Base-by-base conservation (phyloP, 2,797 vertebrate species). In the Linurgus olivaceus region DNA sequence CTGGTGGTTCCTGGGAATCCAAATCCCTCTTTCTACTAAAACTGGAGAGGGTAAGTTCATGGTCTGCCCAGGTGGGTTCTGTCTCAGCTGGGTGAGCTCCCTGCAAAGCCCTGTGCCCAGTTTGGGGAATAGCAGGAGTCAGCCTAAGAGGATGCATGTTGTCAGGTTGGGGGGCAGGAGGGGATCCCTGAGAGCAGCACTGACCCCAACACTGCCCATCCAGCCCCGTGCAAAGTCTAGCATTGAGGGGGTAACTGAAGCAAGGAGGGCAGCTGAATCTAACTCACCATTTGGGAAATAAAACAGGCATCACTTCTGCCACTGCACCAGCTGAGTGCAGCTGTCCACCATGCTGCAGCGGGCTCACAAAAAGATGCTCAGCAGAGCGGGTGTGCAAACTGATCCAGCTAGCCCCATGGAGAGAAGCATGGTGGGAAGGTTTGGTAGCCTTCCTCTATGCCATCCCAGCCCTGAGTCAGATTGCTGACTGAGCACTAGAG, bases 161-260 rank as follows among this genome's bases (percentile, higher is more conserved):
- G 83, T 48, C 63, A 82, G 57, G 21, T 3, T 48, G n/a, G 8
- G 70, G 29, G 35, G 19, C 11, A 35, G 3, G 24, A 47, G 44
- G 20, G 28, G 80, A 95, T 89, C 81, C 92, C 93, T 92, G 91
- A 92, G 86, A 95, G 86, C 65, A 93, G 84, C 78, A 80, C 33
- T 52, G 74, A 38, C 75, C 52, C 57, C 74, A 82, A 58, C 71
- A 77, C 75, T 80, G 93, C 63, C 74, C 40, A 1, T 89, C 71
- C 78, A 76, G 66, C 44, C 78, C 33, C 10, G 0, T 47, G 23
- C 63, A 65, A 72, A 1, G 3, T 59, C 57, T 57, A 55, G 20
- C 63, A 50, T 6, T 20, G 23, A 20, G 20, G 16, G 14, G 17
- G 9, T 23, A 88, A 75, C 51, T 61, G 45, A 82, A 79, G 47